A percentile compares a stretch with the other conserved stretches of the same genome.
phyloP scores from a whole-genome alignment of 1,140 invertebrate species.

The Whitmania pigra region DNA sequence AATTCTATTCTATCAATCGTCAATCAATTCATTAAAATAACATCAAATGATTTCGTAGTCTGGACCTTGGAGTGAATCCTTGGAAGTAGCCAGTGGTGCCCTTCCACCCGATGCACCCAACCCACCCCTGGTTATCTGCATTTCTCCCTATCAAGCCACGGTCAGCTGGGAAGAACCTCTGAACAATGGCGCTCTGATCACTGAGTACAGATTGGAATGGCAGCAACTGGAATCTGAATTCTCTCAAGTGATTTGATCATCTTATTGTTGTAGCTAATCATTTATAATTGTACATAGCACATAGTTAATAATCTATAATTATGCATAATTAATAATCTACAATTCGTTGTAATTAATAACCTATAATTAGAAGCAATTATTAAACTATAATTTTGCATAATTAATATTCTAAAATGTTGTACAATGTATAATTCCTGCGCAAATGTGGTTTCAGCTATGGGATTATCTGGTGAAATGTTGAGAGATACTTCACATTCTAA shows the following conservation, averaged over 20 bases:
- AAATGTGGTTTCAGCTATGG: too few relatives aligned
- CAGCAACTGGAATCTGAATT: slow-evolving; percentile 14
- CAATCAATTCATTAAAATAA: background rate
- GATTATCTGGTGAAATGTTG: too few relatives aligned
- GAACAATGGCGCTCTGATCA: slow-evolving; percentile 63
- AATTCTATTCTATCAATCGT: background rate
- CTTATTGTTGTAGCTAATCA: background rate
- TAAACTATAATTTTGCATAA: too few relatives aligned
- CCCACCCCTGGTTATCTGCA: slow-evolving; percentile 46
- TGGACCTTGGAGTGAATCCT: slow-evolving; percentile 60
- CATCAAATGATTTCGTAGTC: slow-evolving; percentile 37
- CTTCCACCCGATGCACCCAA: slow-evolving; percentile 63
- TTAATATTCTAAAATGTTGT: too few relatives aligned
- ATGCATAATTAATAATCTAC: too few relatives aligned
- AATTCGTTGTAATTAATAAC: too few relatives aligned
- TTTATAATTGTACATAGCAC: too few relatives aligned
- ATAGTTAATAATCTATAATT: too few relatives aligned
- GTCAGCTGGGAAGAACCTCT: slow-evolving; percentile 62
- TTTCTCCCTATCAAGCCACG: slow-evolving; percentile 53
- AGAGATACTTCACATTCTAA: too few relatives aligned
- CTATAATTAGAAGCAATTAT: too few relatives aligned
- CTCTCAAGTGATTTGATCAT: background rate
- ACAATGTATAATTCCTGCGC: background rate
- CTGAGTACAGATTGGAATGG: slow-evolving; percentile 56
- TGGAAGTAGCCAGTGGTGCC: slow-evolving; percentile 62